Percentiles rank a stretch among this genome's conserved stretches.
phyloP scores from a whole-genome alignment of 2,797 vertebrate species.

The Falco concolor region DNA sequence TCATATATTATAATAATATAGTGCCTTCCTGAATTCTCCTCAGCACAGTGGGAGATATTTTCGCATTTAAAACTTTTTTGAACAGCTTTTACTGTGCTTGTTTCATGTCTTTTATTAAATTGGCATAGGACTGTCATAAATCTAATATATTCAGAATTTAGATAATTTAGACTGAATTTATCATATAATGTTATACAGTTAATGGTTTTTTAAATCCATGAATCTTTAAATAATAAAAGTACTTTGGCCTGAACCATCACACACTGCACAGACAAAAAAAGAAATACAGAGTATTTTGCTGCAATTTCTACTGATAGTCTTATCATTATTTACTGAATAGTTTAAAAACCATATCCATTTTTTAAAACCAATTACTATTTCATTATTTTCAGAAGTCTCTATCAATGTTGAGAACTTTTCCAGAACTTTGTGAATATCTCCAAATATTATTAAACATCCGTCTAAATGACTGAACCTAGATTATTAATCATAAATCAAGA shows the following conservation, averaged over 20 bases:
- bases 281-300: neutral
- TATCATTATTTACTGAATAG: neutral
- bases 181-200: neutral
- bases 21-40: neutral
- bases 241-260: neutral
- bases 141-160: neutral
- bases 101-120: neutral
- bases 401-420: neutral
- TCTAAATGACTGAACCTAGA: neutral
- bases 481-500: neutral
- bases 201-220: neutral
- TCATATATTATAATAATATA: neutral
- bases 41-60: neutral
- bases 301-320: neutral
- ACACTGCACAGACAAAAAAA: neutral
- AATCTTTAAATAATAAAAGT: neutral
- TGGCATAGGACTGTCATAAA: neutral
- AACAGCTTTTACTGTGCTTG: neutral
- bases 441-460: neutral
- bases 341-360: rapidly evolving
- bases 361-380: neutral
- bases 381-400: neutral
- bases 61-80: neutral
- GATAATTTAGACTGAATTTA: neutral
- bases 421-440: neutral